phyloP scores from a whole-genome alignment of 2,888 invertebrate species.

The Sepiola atlantica region DNA sequence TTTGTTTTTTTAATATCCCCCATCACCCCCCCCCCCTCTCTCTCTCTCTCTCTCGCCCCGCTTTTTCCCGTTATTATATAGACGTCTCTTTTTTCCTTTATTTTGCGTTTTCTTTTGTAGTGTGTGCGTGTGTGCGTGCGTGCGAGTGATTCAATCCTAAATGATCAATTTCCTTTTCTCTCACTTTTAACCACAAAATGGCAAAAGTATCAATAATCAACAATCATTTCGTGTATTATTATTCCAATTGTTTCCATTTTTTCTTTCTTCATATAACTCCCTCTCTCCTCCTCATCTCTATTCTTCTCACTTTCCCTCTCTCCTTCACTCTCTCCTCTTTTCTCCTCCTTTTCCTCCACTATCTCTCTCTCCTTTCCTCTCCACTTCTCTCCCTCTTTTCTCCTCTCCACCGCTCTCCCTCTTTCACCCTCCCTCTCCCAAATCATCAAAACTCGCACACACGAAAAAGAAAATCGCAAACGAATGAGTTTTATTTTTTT shows the following conservation, averaged over 20 bases:
- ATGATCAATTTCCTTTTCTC: too few relatives aligned
- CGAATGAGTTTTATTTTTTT: background rate
- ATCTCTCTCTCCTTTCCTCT: background rate
- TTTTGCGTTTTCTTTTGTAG: background rate
- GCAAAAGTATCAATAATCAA: background rate
- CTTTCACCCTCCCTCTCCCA: background rate
- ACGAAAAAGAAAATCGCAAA: background rate
- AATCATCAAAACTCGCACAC: background rate
- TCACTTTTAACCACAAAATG: background rate
- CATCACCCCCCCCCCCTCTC: too few relatives aligned
- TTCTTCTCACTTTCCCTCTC: background rate
- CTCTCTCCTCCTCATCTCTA: too few relatives aligned
- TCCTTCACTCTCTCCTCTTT: background rate
- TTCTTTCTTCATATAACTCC: background rate
- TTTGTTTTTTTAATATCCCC: too few relatives aligned
- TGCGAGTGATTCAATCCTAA: background rate
- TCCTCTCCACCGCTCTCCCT: background rate
- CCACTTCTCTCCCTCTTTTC: background rate
- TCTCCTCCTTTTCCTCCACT: background rate
- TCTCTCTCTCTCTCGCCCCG: background rate
- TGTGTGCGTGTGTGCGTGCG: background rate
- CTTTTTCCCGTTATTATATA: background rate
- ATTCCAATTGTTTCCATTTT: background rate
- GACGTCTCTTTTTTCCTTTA: background rate
- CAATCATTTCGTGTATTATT: background rate